Base-by-base conservation (phyloP, 2,797 vertebrate genomes). In the Taenioides sp. region DNA sequence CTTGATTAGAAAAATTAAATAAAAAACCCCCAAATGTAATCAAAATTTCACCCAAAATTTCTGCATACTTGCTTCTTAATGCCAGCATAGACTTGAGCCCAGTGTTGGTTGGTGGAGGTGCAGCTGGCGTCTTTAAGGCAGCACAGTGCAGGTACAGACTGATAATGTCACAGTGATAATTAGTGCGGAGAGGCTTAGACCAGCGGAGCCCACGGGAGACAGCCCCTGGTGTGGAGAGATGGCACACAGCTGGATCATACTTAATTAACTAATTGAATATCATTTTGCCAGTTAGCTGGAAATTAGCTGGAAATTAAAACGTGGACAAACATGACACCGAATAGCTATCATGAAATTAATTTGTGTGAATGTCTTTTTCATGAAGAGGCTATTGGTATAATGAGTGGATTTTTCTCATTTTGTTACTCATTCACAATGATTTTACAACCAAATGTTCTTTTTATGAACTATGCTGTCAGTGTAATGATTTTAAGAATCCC, bases 211-310 rank as follows among this genome's bases (percentile, higher is more conserved):
- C 87, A 79, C 75, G 11, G 89, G 91, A 90, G 85, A 86, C 84
- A 72, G 87, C 89, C 92, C 90, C 89, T 84, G 85, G 92, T 91
- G 86, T 77, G 90, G 86, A 90, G 86, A 91, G 91, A 86, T 88
- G 91, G 85, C 91, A 93, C 93, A 87, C 92, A 94, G 92, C 91
- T 94, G 93, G 88, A 95, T 94, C 88, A 91, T 86, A 87, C 91
- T 92, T 93, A 92, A 92, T 93, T 93, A 95, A 93, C 90, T 90
- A 95, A 94, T 92, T 89, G 87, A 93, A 85, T 90, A 92, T 93
- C 91, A 89, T 91, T 93, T 93, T 77, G 75, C 90, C 93, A 90
- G 92, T 91, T 93, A 88, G 86, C 84, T 94, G 89, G 88, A 89
- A 94, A 92, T 93, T 93, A 91, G 86, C 74, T 77, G 79, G 81